phyloP scores from a whole-genome alignment of 1,140 invertebrate genomes.

The Diuraphis noxia region DNA sequence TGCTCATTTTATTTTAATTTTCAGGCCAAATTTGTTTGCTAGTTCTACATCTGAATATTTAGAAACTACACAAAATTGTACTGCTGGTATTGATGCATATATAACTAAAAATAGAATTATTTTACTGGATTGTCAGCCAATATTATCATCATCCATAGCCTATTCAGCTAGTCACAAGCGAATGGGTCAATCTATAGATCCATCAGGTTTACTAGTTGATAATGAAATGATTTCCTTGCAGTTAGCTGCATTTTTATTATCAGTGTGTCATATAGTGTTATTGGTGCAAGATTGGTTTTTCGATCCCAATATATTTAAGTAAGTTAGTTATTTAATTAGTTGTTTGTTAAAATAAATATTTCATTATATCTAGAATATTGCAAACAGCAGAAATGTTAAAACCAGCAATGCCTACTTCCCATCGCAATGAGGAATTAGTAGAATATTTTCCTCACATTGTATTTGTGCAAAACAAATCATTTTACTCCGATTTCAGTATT shows the following conservation, averaged over 20 bases:
- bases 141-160: conserved; percentile 65
- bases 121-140: conserved; percentile 69
- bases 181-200: conserved; percentile 57
- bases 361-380: conserved; percentile 68
- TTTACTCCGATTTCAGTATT: conserved; percentile 71
- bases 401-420: conserved; percentile 70
- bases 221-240: conserved; percentile 76
- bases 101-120: conserved; percentile 68
- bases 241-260: conserved; percentile 79
- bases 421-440: conserved; percentile 67
- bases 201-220: conserved; percentile 45
- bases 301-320: conserved; percentile 75
- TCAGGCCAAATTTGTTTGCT: conserved; percentile 36
- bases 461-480: conserved; percentile 76
- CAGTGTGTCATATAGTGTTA: conserved; percentile 86
- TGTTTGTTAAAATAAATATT: conserved; percentile 52
- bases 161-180: conserved; percentile 38
- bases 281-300: conserved; percentile 85
- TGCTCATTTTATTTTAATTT: background rate
- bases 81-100: conserved; percentile 69
- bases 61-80: conserved; percentile 66
- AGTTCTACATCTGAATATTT: conserved; percentile 57
- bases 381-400: conserved; percentile 86
- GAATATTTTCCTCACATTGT: conserved; percentile 78
- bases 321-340: conserved; percentile 48